A percentile compares a stretch with the other conserved stretches of the same genome.
phyloP scores from a whole-genome alignment of 2,888 invertebrate genomes.

The Andrena hattorfiana region DNA sequence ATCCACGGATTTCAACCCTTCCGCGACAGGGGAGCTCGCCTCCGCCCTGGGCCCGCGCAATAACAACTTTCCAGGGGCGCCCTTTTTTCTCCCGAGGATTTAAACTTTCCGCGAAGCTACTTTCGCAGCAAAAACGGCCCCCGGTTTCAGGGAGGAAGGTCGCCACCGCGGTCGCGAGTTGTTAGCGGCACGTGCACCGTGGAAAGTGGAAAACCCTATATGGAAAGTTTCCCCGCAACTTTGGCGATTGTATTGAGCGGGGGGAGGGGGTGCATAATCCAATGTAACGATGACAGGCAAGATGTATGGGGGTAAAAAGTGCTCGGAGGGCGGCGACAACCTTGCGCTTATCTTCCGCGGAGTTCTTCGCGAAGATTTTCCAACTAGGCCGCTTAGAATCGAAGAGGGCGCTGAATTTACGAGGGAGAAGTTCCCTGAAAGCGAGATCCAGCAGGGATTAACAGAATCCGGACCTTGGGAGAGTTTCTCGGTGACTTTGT shows the following conservation, averaged over 20 bases:
- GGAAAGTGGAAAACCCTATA: constrained; percentile 48
- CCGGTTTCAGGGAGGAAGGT: constrained; percentile 43
- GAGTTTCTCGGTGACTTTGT: too few species aligned
- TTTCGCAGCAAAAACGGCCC: constrained; percentile 60
- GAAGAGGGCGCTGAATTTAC: neutral
- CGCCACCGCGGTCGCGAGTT: constrained; percentile 64
- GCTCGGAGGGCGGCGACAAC: constrained; percentile 10
- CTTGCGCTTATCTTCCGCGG: constrained; percentile 6
- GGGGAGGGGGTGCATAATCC: constrained; percentile 64
- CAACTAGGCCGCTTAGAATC: neutral
- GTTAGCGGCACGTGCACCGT: constrained; percentile 66
- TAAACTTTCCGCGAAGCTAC: constrained; percentile 67
- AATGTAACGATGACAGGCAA: constrained; percentile 63
- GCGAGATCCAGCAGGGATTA: neutral
- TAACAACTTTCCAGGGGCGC: constrained; percentile 64
- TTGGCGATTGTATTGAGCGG: constrained; percentile 67
- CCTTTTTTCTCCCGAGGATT: constrained; percentile 63
- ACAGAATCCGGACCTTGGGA: neutral
- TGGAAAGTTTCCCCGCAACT: constrained; percentile 55
- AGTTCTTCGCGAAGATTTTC: constrained; percentile 18
- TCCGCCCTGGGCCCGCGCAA: constrained; percentile 51
- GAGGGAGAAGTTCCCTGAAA: neutral
- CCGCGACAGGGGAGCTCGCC: constrained; percentile 1
- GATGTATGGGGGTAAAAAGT: constrained; percentile 53
- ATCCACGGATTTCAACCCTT: constrained; percentile 37